Base-by-base conservation (phyloP, 2,797 vertebrate genomes). In the Microcaecilia unicolor region DNA sequence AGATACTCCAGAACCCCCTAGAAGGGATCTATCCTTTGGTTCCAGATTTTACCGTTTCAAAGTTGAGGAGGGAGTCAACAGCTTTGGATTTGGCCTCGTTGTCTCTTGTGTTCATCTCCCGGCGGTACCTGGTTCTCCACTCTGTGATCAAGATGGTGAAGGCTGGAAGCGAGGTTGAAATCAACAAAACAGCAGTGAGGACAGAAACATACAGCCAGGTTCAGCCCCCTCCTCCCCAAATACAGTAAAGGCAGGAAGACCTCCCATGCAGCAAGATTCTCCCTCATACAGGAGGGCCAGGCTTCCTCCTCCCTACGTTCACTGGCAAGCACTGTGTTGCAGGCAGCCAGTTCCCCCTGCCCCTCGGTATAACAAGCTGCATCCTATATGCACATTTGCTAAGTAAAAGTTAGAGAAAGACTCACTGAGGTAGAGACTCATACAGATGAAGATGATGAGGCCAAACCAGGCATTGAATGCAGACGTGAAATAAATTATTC, bases 381-480 rank as follows among this genome's bases (percentile, higher is more conserved):
- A 8, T 0, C n/a, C n/a, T n/a, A n/a, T n/a, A n/a, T n/a, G n/a
- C n/a, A n/a, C n/a, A n/a, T n/a, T n/a, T n/a, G n/a, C n/a, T n/a
- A n/a, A n/a, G n/a, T n/a, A n/a, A n/a, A n/a, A n/a, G n/a, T n/a
- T n/a, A n/a, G n/a, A n/a, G n/a, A n/a, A n/a, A n/a, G 35, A 77
- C 94, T 93, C 60, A 99, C 96, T 83, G 44, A 98, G 85, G 39
- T 98, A 99, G 5, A 98, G 51, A 16, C 67, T 61, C 93, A 99
- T 97, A 72, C 96, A 99, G 62, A 95, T 44, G 10, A 98, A 99
- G 63, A 98, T 30, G 25, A 99, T 97, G 31, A 99, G 89, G 37
- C 96, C 96, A 2, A 99, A 89, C 96, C 96, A 99, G 61, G 93
- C 93, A 0, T 90, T 98, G 78, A 98, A 99, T 55, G 72, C 63